These are phyloP conservation scores for Drosophila suboccidentalis DNA, from an alignment of 2,888 invertebrate genomes.

Conservation along the genomic window DNA sequence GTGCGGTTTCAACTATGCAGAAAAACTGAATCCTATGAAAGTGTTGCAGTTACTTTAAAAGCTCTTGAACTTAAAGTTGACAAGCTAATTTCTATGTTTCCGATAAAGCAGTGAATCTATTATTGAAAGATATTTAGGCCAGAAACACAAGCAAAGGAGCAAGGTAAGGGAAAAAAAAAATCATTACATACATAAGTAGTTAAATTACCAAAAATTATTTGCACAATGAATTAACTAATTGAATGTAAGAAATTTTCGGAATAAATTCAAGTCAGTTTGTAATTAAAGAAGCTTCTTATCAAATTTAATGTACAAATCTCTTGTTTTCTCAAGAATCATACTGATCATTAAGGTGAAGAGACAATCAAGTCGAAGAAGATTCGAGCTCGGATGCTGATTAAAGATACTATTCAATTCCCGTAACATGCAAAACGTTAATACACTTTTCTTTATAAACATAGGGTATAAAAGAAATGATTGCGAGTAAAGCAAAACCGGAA, in stretches of 20 bases:
- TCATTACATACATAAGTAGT: too few species aligned
- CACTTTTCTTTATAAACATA: not conserved
- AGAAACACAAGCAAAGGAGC: not conserved
- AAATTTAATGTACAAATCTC: too few species aligned
- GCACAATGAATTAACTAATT: too few species aligned
- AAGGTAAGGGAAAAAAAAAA: not conserved
- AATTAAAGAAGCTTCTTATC: too few species aligned
- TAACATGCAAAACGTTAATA: not conserved
- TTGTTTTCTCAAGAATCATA: too few species aligned
- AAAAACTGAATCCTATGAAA: conserved; percentile 9
- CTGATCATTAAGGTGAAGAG: too few species aligned
- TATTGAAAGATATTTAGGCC: not conserved
- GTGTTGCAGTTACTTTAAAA: conserved; percentile 1
- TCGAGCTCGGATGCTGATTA: not conserved
- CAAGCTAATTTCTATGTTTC: conserved; percentile 4
- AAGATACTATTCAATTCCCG: not conserved
- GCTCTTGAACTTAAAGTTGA: not conserved
- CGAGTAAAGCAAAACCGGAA: conserved; percentile 27
- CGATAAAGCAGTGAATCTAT: conserved; percentile 1
- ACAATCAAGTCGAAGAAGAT: too few species aligned
- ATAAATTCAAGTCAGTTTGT: too few species aligned
- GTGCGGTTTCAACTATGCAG: not conserved
- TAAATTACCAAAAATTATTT: too few species aligned
- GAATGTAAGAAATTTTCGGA: too few species aligned
- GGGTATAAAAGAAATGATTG: not conserved